Base-by-base conservation (phyloP, 2,113 vertebrate species). In the Chaenogobius annularis region DNA sequence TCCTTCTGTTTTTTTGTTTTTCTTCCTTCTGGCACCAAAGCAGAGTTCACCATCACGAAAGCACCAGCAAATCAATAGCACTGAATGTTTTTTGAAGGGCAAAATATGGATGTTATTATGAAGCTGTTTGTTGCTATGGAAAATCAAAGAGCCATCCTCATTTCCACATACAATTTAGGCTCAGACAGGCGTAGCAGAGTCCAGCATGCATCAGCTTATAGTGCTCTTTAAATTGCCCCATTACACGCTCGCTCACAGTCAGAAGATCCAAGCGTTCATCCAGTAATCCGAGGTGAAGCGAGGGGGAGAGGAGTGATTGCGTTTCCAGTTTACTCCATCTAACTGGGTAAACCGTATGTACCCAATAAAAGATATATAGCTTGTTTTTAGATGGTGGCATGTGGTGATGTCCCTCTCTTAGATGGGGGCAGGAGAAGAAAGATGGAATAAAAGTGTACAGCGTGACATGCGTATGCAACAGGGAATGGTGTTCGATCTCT, bases 261-360 rank as follows among this genome's bases (percentile, higher is more conserved):
- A 40, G 10, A n/a, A 63, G 31, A 63, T 63, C 35, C 61, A 63
- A 19, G 43, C 44, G 43, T 13, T 26, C 3, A 12, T 23, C 20
- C 64, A 26, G 48, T 62, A 19, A 46, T 10, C 40, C 50, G 55
- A 58, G 22, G 12, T 12, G 55, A 22, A 61, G 58, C 50, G 55
- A 58, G 22, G 12, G 22, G 55, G 55, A 61, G 58, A 61, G 67
- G 6, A 31, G 64, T 12, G 1, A 79, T 43, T 47, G 67, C 72
- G 76, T 70, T 50, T 76, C n/a, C 37, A 35, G 46, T 71, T 55
- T 40, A 7, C 15, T 68, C 23, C 54, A 55, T 71, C 47, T 20
- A 71, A 67, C 68, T 74, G 54, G 52, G 14, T 44, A 23, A 26
- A 48, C 75, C 75, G 78, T 69, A 74, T 78, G 80, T 76, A 75